These are phyloP conservation scores for Macropus fuliginosus DNA, from an alignment of 2,797 vertebrate genomes.

Conservation along the genomic window DNA sequence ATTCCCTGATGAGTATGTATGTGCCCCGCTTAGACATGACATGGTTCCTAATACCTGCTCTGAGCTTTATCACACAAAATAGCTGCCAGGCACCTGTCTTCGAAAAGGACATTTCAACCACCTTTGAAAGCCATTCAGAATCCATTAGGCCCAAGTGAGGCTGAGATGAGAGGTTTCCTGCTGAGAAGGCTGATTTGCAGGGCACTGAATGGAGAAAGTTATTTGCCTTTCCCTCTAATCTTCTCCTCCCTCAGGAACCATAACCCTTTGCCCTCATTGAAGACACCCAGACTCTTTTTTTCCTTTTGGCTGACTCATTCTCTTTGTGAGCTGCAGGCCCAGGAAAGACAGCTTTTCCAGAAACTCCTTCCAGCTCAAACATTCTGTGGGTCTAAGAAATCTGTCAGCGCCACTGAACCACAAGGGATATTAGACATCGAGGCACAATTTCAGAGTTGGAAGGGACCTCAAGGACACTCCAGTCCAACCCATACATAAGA, in stretches of 20 bases:
- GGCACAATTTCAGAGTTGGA: background rate
- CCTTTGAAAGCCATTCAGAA: background rate
- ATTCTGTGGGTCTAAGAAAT: background rate
- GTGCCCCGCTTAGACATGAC: background rate
- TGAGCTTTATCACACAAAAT: background rate
- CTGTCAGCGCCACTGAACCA: background rate
- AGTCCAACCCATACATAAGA: background rate
- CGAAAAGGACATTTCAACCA: background rate
- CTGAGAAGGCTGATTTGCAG: background rate
- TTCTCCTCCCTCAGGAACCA: background rate
- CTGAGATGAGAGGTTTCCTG: background rate
- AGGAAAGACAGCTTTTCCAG: background rate
- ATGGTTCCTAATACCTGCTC: background rate
- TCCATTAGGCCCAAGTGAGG: background rate
- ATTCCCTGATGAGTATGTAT: background rate
- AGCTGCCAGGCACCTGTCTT: background rate
- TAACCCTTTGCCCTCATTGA: background rate
- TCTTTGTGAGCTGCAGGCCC: background rate
- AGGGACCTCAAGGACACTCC: background rate
- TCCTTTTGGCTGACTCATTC: background rate
- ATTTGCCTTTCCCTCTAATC: background rate
- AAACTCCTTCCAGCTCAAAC: background rate
- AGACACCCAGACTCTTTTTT: background rate
- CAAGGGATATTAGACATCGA: background rate
- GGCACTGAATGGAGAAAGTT: background rate